Percentiles rank a stretch among this genome's conserved stretches.
Conservation (phyloP, 2,797 vertebrate species). For the Ctenosaura bakeri region DNA sequence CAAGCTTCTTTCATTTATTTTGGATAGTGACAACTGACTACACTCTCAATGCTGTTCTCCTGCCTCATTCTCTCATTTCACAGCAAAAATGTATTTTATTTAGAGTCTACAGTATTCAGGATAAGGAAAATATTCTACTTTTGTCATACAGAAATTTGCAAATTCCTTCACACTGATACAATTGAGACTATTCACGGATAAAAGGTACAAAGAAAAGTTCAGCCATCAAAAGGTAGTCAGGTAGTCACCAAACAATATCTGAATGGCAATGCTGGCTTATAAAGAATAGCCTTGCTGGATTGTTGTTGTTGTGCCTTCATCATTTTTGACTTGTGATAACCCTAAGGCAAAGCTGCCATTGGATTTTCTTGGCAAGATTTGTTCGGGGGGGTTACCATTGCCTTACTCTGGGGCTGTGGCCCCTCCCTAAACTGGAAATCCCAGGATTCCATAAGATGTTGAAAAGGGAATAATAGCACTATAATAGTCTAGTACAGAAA, state of each 20-base stretch:
- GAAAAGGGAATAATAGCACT: no score
- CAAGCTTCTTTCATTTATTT: conserved; percentile 7
- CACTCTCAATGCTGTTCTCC: background rate
- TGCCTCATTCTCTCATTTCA: background rate
- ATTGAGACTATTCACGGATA: background rate
- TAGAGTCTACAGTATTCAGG: background rate
- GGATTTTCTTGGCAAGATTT: no score
- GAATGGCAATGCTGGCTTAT: background rate
- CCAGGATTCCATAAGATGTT: no score
- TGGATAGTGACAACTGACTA: background rate
- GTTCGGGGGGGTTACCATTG: no score
- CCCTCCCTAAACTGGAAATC: no score
- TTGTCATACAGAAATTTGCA: background rate
- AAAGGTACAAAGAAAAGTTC: background rate
- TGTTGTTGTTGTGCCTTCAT: no score
- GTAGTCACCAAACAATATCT: background rate
- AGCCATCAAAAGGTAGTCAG: no score
- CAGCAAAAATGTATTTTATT: background rate
- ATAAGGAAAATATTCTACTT: background rate
- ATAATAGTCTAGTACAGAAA: no score
- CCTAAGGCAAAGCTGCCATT: no score
- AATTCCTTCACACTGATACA: background rate
- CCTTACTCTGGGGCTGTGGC: no score
- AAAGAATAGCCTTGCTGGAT: background rate
- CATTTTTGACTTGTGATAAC: no score